Conservation (phyloP, 2,888 invertebrate genomes). For the Sesia bembeciformis region DNA sequence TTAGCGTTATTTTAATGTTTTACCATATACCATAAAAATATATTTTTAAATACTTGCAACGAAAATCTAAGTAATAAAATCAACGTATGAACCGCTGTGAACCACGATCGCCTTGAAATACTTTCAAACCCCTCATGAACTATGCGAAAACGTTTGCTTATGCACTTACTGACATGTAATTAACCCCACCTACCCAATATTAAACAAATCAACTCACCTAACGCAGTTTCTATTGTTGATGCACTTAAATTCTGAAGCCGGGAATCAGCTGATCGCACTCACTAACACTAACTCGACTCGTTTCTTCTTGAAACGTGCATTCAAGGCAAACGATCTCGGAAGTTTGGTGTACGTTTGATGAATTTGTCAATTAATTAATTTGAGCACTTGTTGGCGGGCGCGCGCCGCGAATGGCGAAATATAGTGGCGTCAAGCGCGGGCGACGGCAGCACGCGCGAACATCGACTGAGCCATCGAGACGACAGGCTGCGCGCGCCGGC, state of each 20-base stretch:
- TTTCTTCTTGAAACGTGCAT: slow-evolving; percentile 18
- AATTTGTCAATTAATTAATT: neutral
- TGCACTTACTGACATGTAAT: slow-evolving; percentile 38
- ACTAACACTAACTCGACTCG: slow-evolving; percentile 16
- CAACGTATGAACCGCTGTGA: slow-evolving; percentile 35
- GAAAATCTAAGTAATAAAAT: slow-evolving; percentile 1
- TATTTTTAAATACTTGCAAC: neutral
- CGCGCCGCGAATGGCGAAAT: neutral
- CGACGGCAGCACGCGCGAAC: slow-evolving; percentile 17
- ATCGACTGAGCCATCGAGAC: neutral
- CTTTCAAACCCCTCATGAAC: slow-evolving; percentile 64
- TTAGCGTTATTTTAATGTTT: too few relatives aligned
- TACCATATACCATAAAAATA: too few relatives aligned
- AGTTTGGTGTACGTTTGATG: slow-evolving; percentile 1
- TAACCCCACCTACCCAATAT: slow-evolving; percentile 19
- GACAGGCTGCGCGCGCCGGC: slow-evolving; percentile 35
- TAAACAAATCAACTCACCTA: slow-evolving; percentile 35
- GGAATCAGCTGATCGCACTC: slow-evolving; percentile 23
- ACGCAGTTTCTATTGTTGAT: slow-evolving; percentile 17
- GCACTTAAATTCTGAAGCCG: slow-evolving; percentile 4
- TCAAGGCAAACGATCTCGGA: slow-evolving; percentile 20
- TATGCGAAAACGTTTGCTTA: slow-evolving; percentile 63
- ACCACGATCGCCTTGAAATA: slow-evolving; percentile 70
- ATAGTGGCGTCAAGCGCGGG: neutral
- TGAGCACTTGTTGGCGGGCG: neutral